Conservation (phyloP, 2,888 invertebrate species). For the Ypsolopha scabrella region DNA sequence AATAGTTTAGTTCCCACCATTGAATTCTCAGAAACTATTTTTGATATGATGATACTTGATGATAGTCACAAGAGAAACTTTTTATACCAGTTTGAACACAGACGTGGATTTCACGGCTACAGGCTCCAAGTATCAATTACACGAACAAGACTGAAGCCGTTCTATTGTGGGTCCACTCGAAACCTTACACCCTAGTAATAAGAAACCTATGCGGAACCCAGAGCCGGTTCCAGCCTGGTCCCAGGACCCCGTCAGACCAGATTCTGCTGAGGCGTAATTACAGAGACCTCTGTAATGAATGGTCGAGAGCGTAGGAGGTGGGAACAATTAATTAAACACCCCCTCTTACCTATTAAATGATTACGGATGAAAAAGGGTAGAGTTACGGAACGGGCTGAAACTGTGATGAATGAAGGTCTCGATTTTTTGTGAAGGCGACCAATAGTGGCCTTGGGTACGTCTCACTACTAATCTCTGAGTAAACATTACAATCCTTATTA, state of each 20-base stretch:
- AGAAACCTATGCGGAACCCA: slow-evolving; percentile 38
- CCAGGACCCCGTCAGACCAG: slow-evolving; percentile 22
- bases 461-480: too few species aligned
- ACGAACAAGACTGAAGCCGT: slow-evolving; percentile 29
- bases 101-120: not conserved
- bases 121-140: slow-evolving; percentile 27
- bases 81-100: slow-evolving; percentile 1
- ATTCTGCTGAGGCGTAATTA: slow-evolving; percentile 24
- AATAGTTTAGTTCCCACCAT: not conserved
- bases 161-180: slow-evolving; percentile 36
- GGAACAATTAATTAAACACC: slow-evolving; percentile 38
- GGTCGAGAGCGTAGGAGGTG: slow-evolving; percentile 13
- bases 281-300: slow-evolving; percentile 10
- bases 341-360: slow-evolving; percentile 26
- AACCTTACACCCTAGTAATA: slow-evolving; percentile 47
- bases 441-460: too few species aligned
- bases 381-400: slow-evolving; percentile 14
- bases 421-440: too few species aligned
- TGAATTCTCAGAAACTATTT: not conserved
- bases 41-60: not conserved
- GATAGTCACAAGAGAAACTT: not conserved
- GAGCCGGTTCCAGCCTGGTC: slow-evolving; percentile 17
- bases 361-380: slow-evolving; percentile 19
- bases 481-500: too few species aligned
- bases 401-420: not conserved